Evolutionary conservation across 1,140 invertebrate species (phyloP).

Genomic region (Asbolus verrucosus): DNA sequence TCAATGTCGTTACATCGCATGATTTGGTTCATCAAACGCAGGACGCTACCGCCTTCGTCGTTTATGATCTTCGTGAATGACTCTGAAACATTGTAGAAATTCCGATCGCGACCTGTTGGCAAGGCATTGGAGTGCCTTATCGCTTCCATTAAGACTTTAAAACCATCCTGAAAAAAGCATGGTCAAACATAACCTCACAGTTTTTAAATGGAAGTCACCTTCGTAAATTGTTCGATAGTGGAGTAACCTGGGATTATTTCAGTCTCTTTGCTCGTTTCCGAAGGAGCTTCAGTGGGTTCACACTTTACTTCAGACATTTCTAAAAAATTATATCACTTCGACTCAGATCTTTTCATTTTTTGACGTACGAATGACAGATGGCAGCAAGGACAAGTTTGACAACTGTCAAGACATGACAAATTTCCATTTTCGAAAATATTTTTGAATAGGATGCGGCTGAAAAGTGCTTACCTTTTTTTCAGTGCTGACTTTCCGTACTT

Average conservation of each 20-base stretch:
- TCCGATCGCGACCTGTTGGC: constrained; percentile 75
- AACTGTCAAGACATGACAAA: no score
- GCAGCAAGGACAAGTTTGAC: neutral
- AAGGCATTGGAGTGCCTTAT: constrained; percentile 77
- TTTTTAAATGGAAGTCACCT: constrained; percentile 54
- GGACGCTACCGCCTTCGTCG: constrained; percentile 69
- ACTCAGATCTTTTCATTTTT: constrained; percentile 9
- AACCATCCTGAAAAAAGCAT: constrained; percentile 67
- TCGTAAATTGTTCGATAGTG: constrained; percentile 60
- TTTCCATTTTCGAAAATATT: no score
- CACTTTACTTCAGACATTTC: constrained; percentile 31
- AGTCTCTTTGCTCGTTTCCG: constrained; percentile 2
- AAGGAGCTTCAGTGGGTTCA: neutral
- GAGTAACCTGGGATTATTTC: constrained; percentile 48
- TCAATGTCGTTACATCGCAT: constrained; percentile 72
- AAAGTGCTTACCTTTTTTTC: no score
- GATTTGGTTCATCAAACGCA: constrained; percentile 69
- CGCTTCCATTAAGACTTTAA: constrained; percentile 71
- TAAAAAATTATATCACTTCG: neutral
- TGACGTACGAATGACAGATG: constrained; percentile 8
- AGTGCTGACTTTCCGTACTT: no score
- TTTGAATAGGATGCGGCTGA: no score
- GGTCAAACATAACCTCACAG: constrained; percentile 49
- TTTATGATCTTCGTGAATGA: constrained; percentile 74
- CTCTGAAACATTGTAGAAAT: constrained; percentile 78